Base-by-base conservation (phyloP, 2,113 vertebrate species). In the Ivindomyrus marchei region DNA sequence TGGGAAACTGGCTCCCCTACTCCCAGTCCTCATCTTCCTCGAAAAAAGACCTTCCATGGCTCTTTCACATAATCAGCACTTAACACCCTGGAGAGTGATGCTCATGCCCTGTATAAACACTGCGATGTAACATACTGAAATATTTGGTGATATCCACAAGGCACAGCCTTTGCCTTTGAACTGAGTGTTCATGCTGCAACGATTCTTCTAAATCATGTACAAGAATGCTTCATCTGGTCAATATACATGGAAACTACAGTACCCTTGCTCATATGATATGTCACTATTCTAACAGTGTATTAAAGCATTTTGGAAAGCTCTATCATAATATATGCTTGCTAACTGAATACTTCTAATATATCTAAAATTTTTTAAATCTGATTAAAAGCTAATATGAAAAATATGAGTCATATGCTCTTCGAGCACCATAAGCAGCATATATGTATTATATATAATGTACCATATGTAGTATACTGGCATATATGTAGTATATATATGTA, bases 51-150 rank as follows among this genome's bases (percentile, higher is more conserved):
- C 42, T 87, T 46, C 47, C 24, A 3, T 87, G 39, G 13, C 62
- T 90, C 85, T 50, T 74, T 53, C 27, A 49, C 62, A 31, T 66
- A 86, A 86, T 90, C 83, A 87, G 83, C 56, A 31, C 45, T n/a
- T 36, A 58, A 45, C 62, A 47, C 83, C 21, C 83, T 2, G 10
- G 27, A 24, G 31, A 89, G 70, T 7, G 62, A 46, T 19, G 5
- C 27, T 36, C 19, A 39, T 13, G 19, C 10, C 70, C 88, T 70
- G 49, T 49, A 80, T 77, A 80, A 52, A 46, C 27, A 53, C 70
- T 21, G 83, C 17, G 5, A 89, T 13, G 70, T 36, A 53, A 89
- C 47, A 74, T 7, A 24, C 46, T 47, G 50, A 42, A 77, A 77
- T 19, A 19, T 15, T 77, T n/a, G 31, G 1, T 42, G 39, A 77